A percentile compares a stretch with the other conserved stretches of the same genome.
Conservation (phyloP, 2,888 invertebrate genomes). For the Baronia brevicornis region DNA sequence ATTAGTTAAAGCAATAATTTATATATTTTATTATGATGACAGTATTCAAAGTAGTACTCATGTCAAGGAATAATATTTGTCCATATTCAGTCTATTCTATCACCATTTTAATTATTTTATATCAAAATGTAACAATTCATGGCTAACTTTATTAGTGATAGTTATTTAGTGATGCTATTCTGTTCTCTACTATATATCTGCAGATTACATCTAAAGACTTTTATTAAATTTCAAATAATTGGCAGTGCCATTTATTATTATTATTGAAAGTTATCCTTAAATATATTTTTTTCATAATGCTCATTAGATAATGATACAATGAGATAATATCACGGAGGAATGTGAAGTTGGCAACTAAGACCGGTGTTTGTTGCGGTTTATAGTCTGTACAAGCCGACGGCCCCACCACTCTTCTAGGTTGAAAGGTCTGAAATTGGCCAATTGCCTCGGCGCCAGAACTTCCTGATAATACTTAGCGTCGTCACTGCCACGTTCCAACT, state of each 20-base stretch:
- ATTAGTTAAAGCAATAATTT: neutral
- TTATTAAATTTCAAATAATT: too few relatives aligned
- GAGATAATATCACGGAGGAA: constrained; percentile 25
- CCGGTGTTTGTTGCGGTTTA: constrained; percentile 72
- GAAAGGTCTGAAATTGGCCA: constrained; percentile 85
- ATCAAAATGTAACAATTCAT: neutral
- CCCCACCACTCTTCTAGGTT: constrained; percentile 87
- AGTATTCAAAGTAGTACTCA: neutral
- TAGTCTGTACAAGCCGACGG: constrained; percentile 80
- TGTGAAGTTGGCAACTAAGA: constrained; percentile 41
- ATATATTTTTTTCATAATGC: neutral
- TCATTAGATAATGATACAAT: constrained; percentile 21
- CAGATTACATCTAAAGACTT: too few relatives aligned
- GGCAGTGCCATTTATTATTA: too few relatives aligned
- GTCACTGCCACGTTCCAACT: constrained; percentile 70
- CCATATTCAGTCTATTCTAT: constrained; percentile 6
- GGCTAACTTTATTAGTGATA: too few relatives aligned
- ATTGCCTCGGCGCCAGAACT: constrained; percentile 72
- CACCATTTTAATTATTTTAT: constrained; percentile 1
- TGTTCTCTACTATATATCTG: too few relatives aligned
- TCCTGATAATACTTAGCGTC: constrained; percentile 80
- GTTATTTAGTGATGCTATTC: too few relatives aligned
- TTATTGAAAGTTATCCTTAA: too few relatives aligned
- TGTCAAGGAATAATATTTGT: constrained; percentile 4
- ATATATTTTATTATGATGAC: neutral